phyloP scores from a whole-genome alignment of 2,888 invertebrate genomes.

The Ganaspis brasiliensis region DNA sequence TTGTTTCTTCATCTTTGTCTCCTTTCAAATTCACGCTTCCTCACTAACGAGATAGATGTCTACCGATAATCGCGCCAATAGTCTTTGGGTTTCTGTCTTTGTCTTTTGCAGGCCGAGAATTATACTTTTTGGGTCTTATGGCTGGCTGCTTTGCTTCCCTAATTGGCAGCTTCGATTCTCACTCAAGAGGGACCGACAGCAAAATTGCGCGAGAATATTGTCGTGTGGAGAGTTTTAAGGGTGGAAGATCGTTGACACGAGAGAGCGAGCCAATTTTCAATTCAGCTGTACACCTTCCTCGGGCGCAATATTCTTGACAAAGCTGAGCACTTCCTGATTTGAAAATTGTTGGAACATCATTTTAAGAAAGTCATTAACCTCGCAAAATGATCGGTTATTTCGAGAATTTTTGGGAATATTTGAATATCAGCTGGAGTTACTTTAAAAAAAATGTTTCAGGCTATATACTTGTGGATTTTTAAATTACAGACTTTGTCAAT shows the following conservation, averaged over 20 bases:
- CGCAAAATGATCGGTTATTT: not conserved
- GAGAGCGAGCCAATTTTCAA: slow-evolving; percentile 24
- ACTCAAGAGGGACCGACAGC: slow-evolving; percentile 39
- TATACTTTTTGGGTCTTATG: too few species aligned
- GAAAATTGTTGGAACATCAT: slow-evolving; percentile 32
- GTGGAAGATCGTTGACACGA: slow-evolving; percentile 33
- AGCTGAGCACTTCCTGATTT: slow-evolving; percentile 30
- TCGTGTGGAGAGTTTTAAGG: not conserved
- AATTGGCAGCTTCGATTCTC: slow-evolving; percentile 59
- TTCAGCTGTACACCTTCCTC: slow-evolving; percentile 26
- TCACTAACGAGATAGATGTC: slow-evolving; percentile 75
- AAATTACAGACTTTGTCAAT: too few species aligned
- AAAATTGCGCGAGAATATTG: slow-evolving; percentile 29
- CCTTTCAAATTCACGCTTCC: slow-evolving; percentile 69
- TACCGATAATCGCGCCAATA: slow-evolving; percentile 69
- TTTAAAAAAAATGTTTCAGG: too few species aligned
- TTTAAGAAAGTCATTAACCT: slow-evolving; percentile 22
- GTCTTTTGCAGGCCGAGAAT: slow-evolving; percentile 1
- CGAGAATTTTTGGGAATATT: not conserved
- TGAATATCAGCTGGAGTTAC: too few species aligned
- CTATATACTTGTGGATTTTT: too few species aligned
- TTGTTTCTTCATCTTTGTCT: slow-evolving; percentile 23
- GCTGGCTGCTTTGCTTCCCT: slow-evolving; percentile 45
- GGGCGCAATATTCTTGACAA: slow-evolving; percentile 8
- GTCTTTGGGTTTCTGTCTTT: not conserved